Evolutionary conservation across 1,140 invertebrate genomes (phyloP).

Genomic region (Linepithema humile): DNA sequence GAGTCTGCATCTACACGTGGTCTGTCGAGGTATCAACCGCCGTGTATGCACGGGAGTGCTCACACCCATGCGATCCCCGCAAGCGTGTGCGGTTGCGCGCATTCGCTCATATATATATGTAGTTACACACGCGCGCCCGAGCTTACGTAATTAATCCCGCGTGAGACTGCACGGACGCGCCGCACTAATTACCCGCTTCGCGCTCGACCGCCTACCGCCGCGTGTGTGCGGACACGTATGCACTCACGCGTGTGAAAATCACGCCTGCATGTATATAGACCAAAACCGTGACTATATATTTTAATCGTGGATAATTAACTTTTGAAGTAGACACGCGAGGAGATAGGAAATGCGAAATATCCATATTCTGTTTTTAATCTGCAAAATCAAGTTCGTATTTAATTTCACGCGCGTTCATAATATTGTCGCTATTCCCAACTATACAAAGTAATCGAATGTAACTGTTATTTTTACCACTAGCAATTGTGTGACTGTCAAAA

Average conservation of each 20-base stretch:
- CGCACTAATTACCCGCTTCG: slow-evolving; percentile 72
- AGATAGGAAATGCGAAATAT: not conserved
- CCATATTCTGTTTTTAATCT: not conserved
- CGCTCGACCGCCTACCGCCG: slow-evolving; percentile 55
- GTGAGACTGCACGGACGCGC: slow-evolving; percentile 62
- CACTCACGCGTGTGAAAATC: not conserved
- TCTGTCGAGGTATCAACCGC: not conserved
- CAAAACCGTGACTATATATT: slow-evolving; percentile 24
- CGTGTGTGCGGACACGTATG: not conserved
- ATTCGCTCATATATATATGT: slow-evolving; percentile 36
- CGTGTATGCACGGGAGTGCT: not conserved
- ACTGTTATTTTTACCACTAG: too few species aligned
- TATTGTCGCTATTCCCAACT: not conserved
- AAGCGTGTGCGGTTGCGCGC: not conserved
- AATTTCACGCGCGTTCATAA: not conserved
- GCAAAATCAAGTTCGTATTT: not conserved
- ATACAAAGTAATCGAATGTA: slow-evolving; percentile 21
- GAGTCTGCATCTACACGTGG: not conserved
- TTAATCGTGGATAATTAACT: slow-evolving; percentile 43
- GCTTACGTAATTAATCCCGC: slow-evolving; percentile 70
- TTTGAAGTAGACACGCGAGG: not conserved
- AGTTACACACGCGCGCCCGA: slow-evolving; percentile 44
- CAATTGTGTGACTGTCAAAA: too few species aligned
- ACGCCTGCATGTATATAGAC: not conserved
- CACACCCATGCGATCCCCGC: not conserved